Conservation (phyloP, 2,797 vertebrate genomes). For the Coregonus suidteri region DNA sequence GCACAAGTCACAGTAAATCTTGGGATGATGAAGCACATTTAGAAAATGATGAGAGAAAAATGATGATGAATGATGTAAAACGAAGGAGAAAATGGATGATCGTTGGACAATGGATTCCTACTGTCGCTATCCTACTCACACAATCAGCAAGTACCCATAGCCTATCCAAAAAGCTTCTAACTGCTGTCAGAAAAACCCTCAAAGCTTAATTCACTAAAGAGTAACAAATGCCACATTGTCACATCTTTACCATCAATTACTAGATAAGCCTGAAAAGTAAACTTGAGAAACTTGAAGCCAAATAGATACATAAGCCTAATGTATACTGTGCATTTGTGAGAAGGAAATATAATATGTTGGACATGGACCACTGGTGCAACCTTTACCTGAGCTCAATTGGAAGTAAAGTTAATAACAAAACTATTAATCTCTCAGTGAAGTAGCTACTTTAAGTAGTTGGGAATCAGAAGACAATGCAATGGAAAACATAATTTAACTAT, state of each 20-base stretch:
- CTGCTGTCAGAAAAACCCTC: not conserved
- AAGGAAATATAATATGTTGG: not conserved
- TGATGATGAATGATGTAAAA: not conserved
- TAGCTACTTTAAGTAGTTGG: not conserved
- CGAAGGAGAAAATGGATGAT: not conserved
- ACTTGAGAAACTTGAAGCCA: not conserved
- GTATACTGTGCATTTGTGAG: not conserved
- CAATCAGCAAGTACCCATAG: not conserved
- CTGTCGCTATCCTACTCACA: not conserved
- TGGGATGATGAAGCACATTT: conserved; percentile 2
- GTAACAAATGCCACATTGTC: not conserved
- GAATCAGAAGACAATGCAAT: conserved; percentile 54
- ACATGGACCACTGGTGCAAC: not conserved
- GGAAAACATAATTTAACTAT: conserved; percentile 28
- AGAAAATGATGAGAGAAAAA: not conserved
- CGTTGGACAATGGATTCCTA: not conserved
- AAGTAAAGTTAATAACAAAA: not conserved
- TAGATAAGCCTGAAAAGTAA: not conserved
- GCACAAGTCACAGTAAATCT: not conserved
- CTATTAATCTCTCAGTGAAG: not conserved
- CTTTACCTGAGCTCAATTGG: not conserved
- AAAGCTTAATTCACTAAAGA: not conserved
- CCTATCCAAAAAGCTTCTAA: not conserved
- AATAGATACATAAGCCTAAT: not conserved
- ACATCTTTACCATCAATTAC: not conserved